phyloP scores from a whole-genome alignment of 2,888 invertebrate species.

The Pseudococcus longispinus region DNA sequence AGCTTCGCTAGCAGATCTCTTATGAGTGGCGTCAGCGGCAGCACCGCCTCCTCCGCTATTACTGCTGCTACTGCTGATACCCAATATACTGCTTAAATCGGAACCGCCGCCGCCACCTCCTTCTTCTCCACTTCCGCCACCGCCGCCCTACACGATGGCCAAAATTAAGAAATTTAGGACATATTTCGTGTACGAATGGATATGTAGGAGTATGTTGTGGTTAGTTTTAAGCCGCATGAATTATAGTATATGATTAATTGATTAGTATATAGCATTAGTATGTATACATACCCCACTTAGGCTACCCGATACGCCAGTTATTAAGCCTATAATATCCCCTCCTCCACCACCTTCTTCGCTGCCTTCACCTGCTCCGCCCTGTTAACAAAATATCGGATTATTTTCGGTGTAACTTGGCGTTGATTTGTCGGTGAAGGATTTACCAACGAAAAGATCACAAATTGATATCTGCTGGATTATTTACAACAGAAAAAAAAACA shows the following conservation, averaged over 20 bases:
- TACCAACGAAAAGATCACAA: not conserved
- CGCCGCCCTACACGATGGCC: conserved; percentile 38
- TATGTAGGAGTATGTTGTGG: not conserved
- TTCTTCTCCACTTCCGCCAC: conserved; percentile 52
- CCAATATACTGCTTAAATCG: conserved; percentile 48
- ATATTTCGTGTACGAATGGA: not conserved
- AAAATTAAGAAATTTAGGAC: not conserved
- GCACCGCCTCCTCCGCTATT: conserved; percentile 34
- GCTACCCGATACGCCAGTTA: conserved; percentile 46
- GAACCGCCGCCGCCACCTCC: conserved; percentile 54
- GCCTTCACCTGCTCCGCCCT: conserved; percentile 54
- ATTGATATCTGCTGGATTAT: not conserved
- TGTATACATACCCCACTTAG: conserved; percentile 54
- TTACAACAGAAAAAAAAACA: not conserved
- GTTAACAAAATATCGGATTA: conserved; percentile 21
- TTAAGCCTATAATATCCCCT: conserved; percentile 43
- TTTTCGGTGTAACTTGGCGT: not conserved
- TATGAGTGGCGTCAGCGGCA: not conserved
- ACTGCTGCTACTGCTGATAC: conserved; percentile 48
- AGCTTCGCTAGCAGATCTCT: not conserved
- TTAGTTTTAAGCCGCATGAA: not conserved
- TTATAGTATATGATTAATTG: conserved; percentile 9
- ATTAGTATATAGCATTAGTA: not conserved
- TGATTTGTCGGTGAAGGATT: not conserved
- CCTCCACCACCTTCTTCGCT: conserved; percentile 32